phyloP scores from a whole-genome alignment of 2,888 invertebrate genomes.

The Eristalis arbustorum region DNA sequence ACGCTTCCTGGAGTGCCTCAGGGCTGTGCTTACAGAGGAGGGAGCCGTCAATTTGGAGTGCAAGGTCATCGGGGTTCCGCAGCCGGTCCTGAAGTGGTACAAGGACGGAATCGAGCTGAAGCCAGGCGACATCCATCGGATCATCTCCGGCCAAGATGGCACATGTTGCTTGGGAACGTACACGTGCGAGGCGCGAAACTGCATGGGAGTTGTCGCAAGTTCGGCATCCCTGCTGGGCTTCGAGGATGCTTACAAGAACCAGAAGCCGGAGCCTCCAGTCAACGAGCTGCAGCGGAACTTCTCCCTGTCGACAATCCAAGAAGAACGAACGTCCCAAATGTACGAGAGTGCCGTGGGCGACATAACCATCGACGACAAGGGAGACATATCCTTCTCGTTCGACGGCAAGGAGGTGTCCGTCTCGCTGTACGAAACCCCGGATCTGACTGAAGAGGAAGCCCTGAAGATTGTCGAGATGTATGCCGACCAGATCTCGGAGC shows the following conservation, averaged over 20 bases:
- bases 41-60: constrained; percentile 94
- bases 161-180: constrained; percentile 94
- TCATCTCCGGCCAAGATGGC: constrained; percentile 94
- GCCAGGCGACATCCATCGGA: constrained; percentile 94
- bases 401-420: constrained; percentile 96
- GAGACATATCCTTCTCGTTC: constrained; percentile 93
- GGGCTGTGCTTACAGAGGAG: constrained; percentile 92
- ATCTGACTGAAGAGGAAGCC: constrained; percentile 94
- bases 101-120: constrained; percentile 94
- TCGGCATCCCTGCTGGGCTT: constrained; percentile 93
- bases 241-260: constrained; percentile 86
- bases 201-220: constrained; percentile 94
- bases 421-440: constrained; percentile 94
- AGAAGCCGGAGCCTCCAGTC: constrained; percentile 80
- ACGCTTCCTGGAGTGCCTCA: constrained; percentile 90
- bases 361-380: constrained; percentile 89
- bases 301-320: constrained; percentile 94
- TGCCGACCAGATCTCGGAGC: constrained; percentile 94
- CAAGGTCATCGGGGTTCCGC: constrained; percentile 95
- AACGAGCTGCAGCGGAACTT: constrained; percentile 84
- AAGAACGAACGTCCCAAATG: constrained; percentile 93
- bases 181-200: constrained; percentile 94
- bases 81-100: constrained; percentile 94
- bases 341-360: constrained; percentile 91
- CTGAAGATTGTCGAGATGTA: constrained; percentile 96